Base-by-base conservation (phyloP, 92 coral and sea anemone species). In the Epizoanthus fatuus region DNA sequence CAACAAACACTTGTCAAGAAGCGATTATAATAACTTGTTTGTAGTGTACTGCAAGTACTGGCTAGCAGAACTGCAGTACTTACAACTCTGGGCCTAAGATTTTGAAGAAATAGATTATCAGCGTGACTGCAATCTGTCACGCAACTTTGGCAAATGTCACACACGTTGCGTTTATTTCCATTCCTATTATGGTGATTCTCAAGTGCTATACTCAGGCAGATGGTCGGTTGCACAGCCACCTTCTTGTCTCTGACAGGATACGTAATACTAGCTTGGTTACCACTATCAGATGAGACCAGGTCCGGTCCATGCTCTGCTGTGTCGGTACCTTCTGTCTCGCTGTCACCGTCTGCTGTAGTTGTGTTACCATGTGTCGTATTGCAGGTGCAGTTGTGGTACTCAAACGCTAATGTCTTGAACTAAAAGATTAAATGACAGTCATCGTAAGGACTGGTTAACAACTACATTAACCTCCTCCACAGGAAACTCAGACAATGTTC, bases 341-440 rank as follows among this genome's bases (percentile, higher is more conserved):
- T 8, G 19, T 39, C 13, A 22, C 25, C 47, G 7, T 19, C 42
- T 8, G 39, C 40, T 60, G 40, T 59, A 59, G 58, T 42, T 5
- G 56, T 39, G 13, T 22, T 66, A 32, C n/a, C 17, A n/a, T 25
- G 39, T 59, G 82, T 69, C 40, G 67, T 72, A 13, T 55, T 59
- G 77, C 96, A 93, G 2, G 95, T 81, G 68, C 99, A 94, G 79
- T 94, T 94, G 63, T 84, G 90, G 79, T 92, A 96, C 29, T 75
- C 89, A 19, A 90, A 73, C 4, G 98, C 98, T 45, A 90, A 75
- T 14, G 77, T 79, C 22, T 75, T 92, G 72, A 87, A 91, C 99
- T 96, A 56, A 16, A 91, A 79, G 14, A 56, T 65, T 3, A 83
- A 80, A 67, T 14, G 11, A 49, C 53, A 49, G 53, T 1, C 13